Base-by-base conservation (phyloP, 1,140 invertebrate genomes). In the Homalodisca vitripennis region DNA sequence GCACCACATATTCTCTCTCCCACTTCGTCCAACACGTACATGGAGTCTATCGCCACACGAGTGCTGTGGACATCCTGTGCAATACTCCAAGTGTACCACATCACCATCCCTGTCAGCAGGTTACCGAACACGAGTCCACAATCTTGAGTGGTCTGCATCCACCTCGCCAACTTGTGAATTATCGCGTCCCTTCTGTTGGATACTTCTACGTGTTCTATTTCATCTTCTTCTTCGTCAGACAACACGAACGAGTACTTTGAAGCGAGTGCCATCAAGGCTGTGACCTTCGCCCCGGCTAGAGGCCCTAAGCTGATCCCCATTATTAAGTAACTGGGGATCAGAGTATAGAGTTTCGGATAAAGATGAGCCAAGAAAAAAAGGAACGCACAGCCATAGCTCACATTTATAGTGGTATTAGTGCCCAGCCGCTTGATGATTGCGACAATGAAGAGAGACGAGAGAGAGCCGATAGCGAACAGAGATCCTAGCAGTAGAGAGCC, bases 301-400 rank as follows among this genome's bases (percentile, higher is more conserved):
- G 84, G 82, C 55, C 84, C 85, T 3, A 82, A 71, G 20, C 80
- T 83, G 0, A 85, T 66, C 0, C 89, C 89, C 66, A 88, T 79
- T 3, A 88, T 71, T 0, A 84, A 79, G 72, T 88, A 89, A 17
- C 83, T 82, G 14, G 84, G 83, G 20, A 88, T 74, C 30, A 89
- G 77, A 27, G 86, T 76, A 72, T 84, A 86, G 66, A 86, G 79
- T n/a, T 83, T 83, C 2, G 87, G 86, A 74, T 85, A 88, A 0
- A 88, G 72, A 70, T 89, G 87, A 3, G 80, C 77, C 0, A 81
- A 78, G 55, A 86, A 81, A 74, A 88, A 88, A 17, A 86, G 69
- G 1, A 76, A 78, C n/a, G 85, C 80, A 1, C 81, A 76, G 1
- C 82, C 26, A 70, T 86, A 86, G 24, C 79, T 81, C 26, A 82